Evolutionary conservation across 2,113 vertebrate species (phyloP), one percentile per base, ranked within the genome.

Genomic region (Dasyurus viverrinus): DNA sequence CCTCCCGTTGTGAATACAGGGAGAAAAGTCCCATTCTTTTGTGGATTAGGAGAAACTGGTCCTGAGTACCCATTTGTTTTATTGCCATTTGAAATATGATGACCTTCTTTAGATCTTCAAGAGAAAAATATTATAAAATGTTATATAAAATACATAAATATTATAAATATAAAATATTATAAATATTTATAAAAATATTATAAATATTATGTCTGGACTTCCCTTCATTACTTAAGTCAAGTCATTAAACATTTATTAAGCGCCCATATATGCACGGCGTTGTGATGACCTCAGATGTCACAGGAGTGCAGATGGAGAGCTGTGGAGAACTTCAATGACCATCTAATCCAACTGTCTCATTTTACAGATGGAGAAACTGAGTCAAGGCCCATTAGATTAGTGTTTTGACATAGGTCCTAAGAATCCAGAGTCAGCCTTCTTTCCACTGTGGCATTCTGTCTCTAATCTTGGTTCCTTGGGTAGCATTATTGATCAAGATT

Each of bases 1-100:
- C 54, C 94, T 94, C 52, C 54, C 9, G 68, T 8, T 95, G 92
- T 96, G 92, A 93, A 25, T 8, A 90, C 54, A 30, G 30, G 93
- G 48, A 23, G 95, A 92, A 12, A 76, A 68, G 54, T 53, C 89
- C 6, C 94, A 30, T 27, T 68, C 54, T 92, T 50, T 89, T 97
- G 52, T 55, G 36, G 91, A 94, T 94, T 94, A 92, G 1, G 90
- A 19, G 68, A 94, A 96, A 92, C 2, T 94, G 0, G 92, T 27
- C 76, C 3, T 90, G 10, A 2, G 93, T 89, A 95, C 92, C 52
- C 24, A 92, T 92, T 93, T 50, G 90, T 48, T 90, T 48, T 92
- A n/a, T 92, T 50, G 60, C 8, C 2, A 89, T 96, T 92, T 26
- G n/a, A 68, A 96, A 92, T 90, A 14, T 57, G 52, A 89, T 24